These are phyloP conservation scores for Ophioninae sp. DNA, from an alignment of 2,888 invertebrate genomes.

Conservation along the genomic window DNA sequence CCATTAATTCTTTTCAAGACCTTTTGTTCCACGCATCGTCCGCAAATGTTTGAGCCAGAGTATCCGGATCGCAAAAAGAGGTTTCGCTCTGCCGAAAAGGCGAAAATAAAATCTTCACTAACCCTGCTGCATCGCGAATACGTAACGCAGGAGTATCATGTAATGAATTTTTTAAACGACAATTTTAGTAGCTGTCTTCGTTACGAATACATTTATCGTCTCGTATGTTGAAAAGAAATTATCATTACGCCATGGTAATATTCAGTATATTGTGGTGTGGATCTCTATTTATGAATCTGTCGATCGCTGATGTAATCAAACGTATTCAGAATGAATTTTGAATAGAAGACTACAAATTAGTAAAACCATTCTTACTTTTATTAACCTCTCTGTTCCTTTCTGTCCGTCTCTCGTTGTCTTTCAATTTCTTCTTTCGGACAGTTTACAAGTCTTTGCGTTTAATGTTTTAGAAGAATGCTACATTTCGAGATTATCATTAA, in stretches of 20 bases:
- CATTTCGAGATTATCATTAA: not conserved
- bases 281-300: constrained; percentile 76
- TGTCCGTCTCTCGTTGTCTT: not conserved
- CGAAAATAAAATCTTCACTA: constrained; percentile 59
- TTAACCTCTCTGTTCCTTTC: not conserved
- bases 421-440: not conserved
- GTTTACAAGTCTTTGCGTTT: not conserved
- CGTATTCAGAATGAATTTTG: constrained; percentile 78
- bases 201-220: constrained; percentile 64
- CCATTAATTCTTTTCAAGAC: constrained; percentile 53
- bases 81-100: constrained; percentile 33
- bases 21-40: constrained; percentile 47
- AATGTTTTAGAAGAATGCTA: not conserved
- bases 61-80: constrained; percentile 39
- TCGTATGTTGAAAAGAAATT: constrained; percentile 60
- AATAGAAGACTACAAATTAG: constrained; percentile 76
- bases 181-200: constrained; percentile 68
- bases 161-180: constrained; percentile 52
- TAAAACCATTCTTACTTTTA: constrained; percentile 33
- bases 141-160: constrained; percentile 38
- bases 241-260: constrained; percentile 73
- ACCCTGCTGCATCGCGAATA: constrained; percentile 65
- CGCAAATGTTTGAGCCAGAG: constrained; percentile 40
- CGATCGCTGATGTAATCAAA: constrained; percentile 79
- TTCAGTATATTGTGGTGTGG: constrained; percentile 76